A percentile compares a stretch with the other conserved stretches of the same genome.
Conservation (phyloP, 1,140 invertebrate species). For the Drosophila gunungcola region DNA sequence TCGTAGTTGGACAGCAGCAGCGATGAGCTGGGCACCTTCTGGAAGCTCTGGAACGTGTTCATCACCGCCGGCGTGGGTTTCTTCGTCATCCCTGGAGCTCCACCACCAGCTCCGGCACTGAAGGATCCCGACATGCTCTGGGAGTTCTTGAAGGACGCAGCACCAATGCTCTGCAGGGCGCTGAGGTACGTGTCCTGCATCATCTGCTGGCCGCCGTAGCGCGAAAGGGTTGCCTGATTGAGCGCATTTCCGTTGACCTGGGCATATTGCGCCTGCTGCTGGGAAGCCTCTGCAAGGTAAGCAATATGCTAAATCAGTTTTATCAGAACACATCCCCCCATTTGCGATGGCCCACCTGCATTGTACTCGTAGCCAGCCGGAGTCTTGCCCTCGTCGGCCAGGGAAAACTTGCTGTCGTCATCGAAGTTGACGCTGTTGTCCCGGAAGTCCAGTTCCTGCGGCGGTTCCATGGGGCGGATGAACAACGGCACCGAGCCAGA, state of each 20-base stretch:
- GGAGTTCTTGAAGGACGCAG: conserved; percentile 80
- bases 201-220: conserved; percentile 68
- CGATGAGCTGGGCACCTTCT: conserved; percentile 93
- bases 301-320: neutral
- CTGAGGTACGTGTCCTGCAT: conserved; percentile 80
- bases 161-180: conserved; percentile 75
- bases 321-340: neutral
- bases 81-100: conserved; percentile 61
- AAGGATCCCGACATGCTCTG: conserved; percentile 71
- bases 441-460: conserved; percentile 88
- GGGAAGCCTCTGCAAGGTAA: conserved; percentile 65
- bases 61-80: conserved; percentile 76
- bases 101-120: conserved; percentile 18
- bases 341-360: conserved; percentile 69
- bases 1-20: conserved; percentile 93
- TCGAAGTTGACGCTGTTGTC: conserved; percentile 83
- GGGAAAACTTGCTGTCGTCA: conserved; percentile 84
- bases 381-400: conserved; percentile 85
- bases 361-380: conserved; percentile 82
- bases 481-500: conserved; percentile 74
- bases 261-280: conserved; percentile 72
- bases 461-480: conserved; percentile 74
- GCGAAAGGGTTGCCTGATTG: conserved; percentile 62
- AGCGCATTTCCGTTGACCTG: conserved; percentile 64
- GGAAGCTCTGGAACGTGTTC: conserved; percentile 89